Base-by-base conservation (phyloP, 2,888 invertebrate genomes). In the Coleophora flavipennella region DNA sequence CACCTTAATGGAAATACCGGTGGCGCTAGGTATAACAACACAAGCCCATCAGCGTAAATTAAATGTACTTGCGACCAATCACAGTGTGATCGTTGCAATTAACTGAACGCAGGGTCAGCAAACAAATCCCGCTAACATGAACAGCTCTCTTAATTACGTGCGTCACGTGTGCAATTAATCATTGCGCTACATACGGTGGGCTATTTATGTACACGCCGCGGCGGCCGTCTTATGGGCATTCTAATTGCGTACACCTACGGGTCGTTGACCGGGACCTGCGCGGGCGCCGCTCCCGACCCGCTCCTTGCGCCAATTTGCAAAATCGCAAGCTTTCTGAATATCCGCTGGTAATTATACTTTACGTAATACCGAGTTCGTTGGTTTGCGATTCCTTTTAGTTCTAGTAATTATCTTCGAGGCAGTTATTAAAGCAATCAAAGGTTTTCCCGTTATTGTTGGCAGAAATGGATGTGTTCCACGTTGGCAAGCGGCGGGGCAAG, bases 381-480 rank as follows among this genome's bases (percentile, higher is more conserved):
- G 9, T 8, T 9, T 27, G 27, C 6, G 9, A n/a, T 29, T n/a
- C 29, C 8, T 2, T 29, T 29, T 8, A n/a, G 29, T 29, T 29
- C 29, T 6, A n/a, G 8, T 11, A 11, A 33, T 33, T 13, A 20
- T 20, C 6, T 4, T 20, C 20, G 20, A 20, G 20, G 3, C 20
- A 6, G 20, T 20, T 20, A 6, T 6, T 20, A 20, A 20, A 20
- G 20, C 20, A 20, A 20, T 20, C 20, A 20, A 20, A 20, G 6
- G 20, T 20, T 20, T 20, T 20, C 20, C 4, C 11, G 8, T 38
- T 27, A 20, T 31, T 11, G 9, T 38, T 33, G n/a, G 9, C 72
- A 81, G 81, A 75, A 55, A 81, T 96, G 61, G 91, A 91, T 54
- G 91, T 95, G 44, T 95, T 95, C 69, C 92, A 94, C 72, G 90